phyloP scores from a whole-genome alignment of 53 echinoderm and acorn worm genomes.

The Echinometra lucunter region DNA sequence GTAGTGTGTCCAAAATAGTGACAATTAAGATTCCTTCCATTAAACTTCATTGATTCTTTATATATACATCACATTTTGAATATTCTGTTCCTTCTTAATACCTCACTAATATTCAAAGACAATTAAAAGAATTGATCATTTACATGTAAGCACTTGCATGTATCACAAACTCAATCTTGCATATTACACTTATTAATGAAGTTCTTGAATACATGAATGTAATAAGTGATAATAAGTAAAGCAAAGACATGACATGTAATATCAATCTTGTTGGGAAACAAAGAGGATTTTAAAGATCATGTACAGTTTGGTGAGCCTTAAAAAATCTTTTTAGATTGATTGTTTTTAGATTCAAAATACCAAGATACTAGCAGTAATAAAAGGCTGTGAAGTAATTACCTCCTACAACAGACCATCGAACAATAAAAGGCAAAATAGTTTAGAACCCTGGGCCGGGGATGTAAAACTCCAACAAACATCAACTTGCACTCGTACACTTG shows the following conservation, averaged over 20 bases:
- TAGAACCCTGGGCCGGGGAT: too few relatives aligned
- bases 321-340: not conserved
- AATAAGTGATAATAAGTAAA: not conserved
- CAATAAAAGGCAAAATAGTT: too few relatives aligned
- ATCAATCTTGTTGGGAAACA: not conserved
- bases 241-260: not conserved
- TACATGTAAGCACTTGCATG: not conserved
- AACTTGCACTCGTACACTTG: too few relatives aligned
- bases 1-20: not conserved
- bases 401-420: too few relatives aligned
- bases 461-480: too few relatives aligned
- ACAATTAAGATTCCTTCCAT: not conserved
- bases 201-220: slow-evolving; percentile 34
- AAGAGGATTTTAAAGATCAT: not conserved
- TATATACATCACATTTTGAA: not conserved
- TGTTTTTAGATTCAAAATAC: too few relatives aligned
- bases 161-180: not conserved
- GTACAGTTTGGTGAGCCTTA: not conserved
- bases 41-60: not conserved
- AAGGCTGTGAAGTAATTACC: too few relatives aligned
- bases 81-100: not conserved
- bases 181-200: not conserved
- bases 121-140: not conserved
- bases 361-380: too few relatives aligned
- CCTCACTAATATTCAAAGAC: not conserved